Evolutionary conservation across 1,140 invertebrate species (phyloP), one percentile per base, ranked within the genome.

Genomic region (Drosophila saltans): DNA sequence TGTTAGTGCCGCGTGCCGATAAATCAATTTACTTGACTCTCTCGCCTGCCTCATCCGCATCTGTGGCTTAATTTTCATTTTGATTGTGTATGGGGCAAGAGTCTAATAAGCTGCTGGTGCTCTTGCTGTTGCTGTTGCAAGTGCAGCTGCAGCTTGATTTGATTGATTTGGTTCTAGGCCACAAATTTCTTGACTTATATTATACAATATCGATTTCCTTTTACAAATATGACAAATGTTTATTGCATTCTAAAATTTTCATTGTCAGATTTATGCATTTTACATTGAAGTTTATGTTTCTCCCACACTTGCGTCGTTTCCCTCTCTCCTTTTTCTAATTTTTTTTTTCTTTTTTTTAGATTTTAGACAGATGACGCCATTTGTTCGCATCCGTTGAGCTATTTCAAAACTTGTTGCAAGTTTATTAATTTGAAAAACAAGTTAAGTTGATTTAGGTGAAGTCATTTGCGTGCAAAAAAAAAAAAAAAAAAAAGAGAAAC

Each of bases 381-480:
- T 60, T 7, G 55, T 59, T 73, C 66, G 80, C 80, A 82, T 76
- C 74, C 74, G 74, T 45, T 80, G 65, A 75, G 71, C 75, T 74
- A 76, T 77, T 78, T 78, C 52, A 80, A 80, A 80, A 80, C 72
- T 70, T 77, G 78, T 85, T 78, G 81, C 81, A 78, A 69, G 69
- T 70, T 77, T 81, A 81, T 81, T 81, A 70, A 78, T 69, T 78
- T 81, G 69, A 74, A 57, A 71, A 81, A 71, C 48, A 70, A 81
- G 81, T 86, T 71, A 84, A 85, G 77, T 85, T 84, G 78, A 78
- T 74, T 80, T 57, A 85, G 75, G 70, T 81, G 67, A 78, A 86
- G 82, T 85, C 83, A 86, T 85, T 85, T 86, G 82, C 82, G 78
- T 84, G 75, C 80, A 77, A 66, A 43, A 67, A 65, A 59, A 70